These are phyloP conservation scores for Clivina fossor DNA, from an alignment of 2,888 invertebrate genomes.

Conservation along the genomic window DNA sequence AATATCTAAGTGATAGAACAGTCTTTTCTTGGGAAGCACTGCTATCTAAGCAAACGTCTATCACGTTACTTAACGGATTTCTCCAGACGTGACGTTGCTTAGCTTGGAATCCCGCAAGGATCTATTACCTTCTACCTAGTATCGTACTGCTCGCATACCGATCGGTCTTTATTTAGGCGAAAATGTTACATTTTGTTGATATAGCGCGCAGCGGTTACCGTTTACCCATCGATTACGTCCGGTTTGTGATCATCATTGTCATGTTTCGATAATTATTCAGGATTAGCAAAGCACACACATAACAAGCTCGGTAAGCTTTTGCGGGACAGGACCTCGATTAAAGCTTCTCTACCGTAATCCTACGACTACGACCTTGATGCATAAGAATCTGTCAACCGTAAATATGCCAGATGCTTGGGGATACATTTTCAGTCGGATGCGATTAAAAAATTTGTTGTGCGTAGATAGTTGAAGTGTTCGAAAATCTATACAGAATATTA, in stretches of 20 bases:
- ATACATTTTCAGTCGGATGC: too few species aligned
- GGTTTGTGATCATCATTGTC: constrained; percentile 25
- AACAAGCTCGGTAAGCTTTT: too few species aligned
- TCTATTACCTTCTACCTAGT: neutral
- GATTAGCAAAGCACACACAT: constrained; percentile 18
- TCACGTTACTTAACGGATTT: neutral
- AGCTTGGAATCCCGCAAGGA: neutral
- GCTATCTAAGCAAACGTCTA: neutral
- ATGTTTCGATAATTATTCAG: constrained; percentile 26
- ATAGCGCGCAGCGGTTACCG: constrained; percentile 3
- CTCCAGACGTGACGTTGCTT: neutral
- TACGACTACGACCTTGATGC: too few species aligned
- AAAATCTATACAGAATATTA: too few species aligned
- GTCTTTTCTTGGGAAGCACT: neutral
- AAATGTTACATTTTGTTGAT: constrained; percentile 14
- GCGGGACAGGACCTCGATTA: too few species aligned
- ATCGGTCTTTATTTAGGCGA: constrained; percentile 19
- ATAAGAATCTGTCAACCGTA: too few species aligned
- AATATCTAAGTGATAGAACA: too few species aligned
- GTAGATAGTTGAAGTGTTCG: too few species aligned
- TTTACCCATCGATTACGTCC: constrained; percentile 25
- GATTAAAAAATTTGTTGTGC: too few species aligned
- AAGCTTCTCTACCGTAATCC: too few species aligned
- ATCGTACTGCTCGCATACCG: neutral
- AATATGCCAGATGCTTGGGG: too few species aligned